These are phyloP conservation scores for Nothobranchius kuhntae DNA, from an alignment of 2,113 vertebrate genomes.

Conservation along the genomic window DNA sequence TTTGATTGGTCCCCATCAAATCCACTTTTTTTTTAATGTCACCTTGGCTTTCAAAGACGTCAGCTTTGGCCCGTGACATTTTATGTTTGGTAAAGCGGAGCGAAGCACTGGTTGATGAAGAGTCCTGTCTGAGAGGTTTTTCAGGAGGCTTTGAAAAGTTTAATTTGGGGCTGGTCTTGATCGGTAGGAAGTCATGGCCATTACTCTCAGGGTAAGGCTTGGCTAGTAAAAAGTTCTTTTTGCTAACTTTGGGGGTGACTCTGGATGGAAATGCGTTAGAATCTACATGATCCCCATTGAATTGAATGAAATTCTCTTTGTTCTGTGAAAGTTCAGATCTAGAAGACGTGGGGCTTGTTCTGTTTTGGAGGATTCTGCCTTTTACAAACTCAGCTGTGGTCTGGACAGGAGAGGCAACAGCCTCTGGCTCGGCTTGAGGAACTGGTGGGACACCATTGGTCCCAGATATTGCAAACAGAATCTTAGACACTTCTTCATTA, in stretches of 20 bases:
- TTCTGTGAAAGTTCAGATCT: background rate
- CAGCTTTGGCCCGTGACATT: too few species aligned
- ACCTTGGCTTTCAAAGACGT: background rate
- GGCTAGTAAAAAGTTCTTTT: background rate
- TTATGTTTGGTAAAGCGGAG: background rate
- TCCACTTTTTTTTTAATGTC: background rate
- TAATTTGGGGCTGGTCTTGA: background rate
- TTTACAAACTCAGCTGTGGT: background rate
- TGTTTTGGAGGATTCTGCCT: background rate
- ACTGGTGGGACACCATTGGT: accelerated
- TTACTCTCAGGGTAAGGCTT: background rate
- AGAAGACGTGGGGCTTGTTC: background rate
- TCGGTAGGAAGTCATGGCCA: background rate
- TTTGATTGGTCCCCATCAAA: too few species aligned
- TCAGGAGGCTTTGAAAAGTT: background rate
- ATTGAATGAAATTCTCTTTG: background rate
- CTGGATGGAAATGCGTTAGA: background rate
- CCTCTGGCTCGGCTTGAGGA: background rate
- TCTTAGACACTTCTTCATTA: background rate
- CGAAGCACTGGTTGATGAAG: background rate
- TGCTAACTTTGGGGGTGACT: background rate
- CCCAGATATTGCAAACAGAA: background rate
- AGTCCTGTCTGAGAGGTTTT: background rate
- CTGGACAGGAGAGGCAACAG: background rate
- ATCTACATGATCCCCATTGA: background rate